phyloP scores from a whole-genome alignment of 2,888 invertebrate species.

The Sphaerophoria rueppellii region DNA sequence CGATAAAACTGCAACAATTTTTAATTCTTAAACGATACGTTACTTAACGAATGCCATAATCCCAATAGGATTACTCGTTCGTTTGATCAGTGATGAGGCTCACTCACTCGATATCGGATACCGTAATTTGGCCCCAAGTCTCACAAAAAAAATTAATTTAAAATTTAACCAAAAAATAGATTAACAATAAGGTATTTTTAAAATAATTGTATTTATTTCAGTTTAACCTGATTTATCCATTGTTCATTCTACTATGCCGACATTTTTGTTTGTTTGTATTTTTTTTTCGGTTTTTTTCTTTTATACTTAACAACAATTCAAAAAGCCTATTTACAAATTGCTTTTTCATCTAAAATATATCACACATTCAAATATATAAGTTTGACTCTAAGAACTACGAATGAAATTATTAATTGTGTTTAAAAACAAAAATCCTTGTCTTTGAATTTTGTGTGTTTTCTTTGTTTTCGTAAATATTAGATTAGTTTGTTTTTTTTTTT shows the following conservation, averaged over 20 bases:
- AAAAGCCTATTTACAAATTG: slow-evolving; percentile 74
- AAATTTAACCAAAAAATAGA: background rate
- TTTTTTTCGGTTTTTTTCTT: background rate
- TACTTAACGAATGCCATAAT: too few relatives aligned
- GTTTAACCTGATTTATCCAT: slow-evolving; percentile 71
- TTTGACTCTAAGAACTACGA: slow-evolving; percentile 66
- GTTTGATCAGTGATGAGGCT: too few relatives aligned
- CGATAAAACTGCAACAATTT: too few relatives aligned
- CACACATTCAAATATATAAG: slow-evolving; percentile 71
- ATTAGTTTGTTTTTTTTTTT: slow-evolving; percentile 12
- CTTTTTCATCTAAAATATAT: slow-evolving; percentile 73
- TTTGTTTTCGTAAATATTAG: slow-evolving; percentile 41
- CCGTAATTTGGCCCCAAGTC: too few relatives aligned
- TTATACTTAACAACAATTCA: slow-evolving; percentile 68
- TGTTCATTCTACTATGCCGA: slow-evolving; percentile 68
- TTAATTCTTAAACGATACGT: too few relatives aligned
- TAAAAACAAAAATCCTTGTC: slow-evolving; percentile 41
- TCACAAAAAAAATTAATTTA: background rate
- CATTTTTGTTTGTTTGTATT: slow-evolving; percentile 16
- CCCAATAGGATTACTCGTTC: too few relatives aligned
- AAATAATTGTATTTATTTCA: slow-evolving; percentile 74
- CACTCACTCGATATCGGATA: too few relatives aligned
- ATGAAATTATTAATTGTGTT: slow-evolving; percentile 60
- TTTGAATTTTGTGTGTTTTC: slow-evolving; percentile 16
- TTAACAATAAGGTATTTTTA: slow-evolving; percentile 46